These are phyloP conservation scores for Achroia grisella DNA, from an alignment of 1,140 invertebrate species.

Conservation along the genomic window DNA sequence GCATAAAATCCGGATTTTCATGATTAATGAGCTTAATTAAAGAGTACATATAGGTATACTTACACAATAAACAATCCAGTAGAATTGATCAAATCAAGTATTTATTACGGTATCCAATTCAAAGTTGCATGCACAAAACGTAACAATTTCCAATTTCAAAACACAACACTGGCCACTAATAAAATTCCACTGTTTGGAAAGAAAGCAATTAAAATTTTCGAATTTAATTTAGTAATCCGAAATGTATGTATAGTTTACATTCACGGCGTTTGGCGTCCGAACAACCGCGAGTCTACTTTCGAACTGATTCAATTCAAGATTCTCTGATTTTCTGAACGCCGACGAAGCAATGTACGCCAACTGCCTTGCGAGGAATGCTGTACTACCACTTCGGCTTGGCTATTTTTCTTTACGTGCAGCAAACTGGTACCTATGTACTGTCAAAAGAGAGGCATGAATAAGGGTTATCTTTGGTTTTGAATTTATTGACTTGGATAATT, in stretches of 20 bases:
- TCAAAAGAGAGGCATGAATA: not conserved
- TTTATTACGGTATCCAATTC: constrained; percentile 13
- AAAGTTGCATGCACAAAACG: constrained; percentile 9
- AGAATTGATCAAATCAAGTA: constrained; percentile 1
- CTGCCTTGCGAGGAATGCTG: constrained; percentile 58
- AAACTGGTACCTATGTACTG: not conserved
- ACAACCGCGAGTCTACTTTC: constrained; percentile 50
- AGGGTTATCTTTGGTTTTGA: not conserved
- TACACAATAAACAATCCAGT: constrained; percentile 36
- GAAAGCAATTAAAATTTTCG: constrained; percentile 21
- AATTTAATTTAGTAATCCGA: constrained; percentile 25
- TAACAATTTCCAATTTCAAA: constrained; percentile 25
- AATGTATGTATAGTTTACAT: constrained; percentile 19
- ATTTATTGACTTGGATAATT: too few species aligned
- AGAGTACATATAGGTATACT: constrained; percentile 13
- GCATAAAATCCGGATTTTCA: constrained; percentile 3
- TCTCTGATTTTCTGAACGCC: constrained; percentile 19
- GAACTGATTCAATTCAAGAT: constrained; percentile 50
- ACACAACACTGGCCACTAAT: constrained; percentile 41
- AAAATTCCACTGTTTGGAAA: constrained; percentile 14
- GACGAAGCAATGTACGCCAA: constrained; percentile 31
- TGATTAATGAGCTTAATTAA: constrained; percentile 5
- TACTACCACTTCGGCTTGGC: constrained; percentile 36
- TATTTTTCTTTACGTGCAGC: constrained; percentile 30
- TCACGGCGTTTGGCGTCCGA: constrained; percentile 31